Conservation (phyloP, 1,140 invertebrate species). For the Choristoneura fumiferana region DNA sequence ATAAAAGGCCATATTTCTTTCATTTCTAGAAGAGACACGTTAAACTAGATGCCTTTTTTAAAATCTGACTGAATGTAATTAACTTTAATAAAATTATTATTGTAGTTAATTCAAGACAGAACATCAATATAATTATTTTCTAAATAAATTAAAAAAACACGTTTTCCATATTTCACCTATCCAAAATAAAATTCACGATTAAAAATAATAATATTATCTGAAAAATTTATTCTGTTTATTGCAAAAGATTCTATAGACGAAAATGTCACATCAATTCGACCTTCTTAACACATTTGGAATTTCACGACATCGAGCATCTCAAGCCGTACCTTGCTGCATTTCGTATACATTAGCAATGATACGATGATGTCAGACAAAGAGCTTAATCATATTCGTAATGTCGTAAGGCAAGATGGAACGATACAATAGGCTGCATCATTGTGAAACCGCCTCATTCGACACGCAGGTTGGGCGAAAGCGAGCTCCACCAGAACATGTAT, state of each 20-base stretch:
- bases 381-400: slow-evolving; percentile 71
- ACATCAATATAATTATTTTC: too few species aligned
- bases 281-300: background rate
- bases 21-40: too few species aligned
- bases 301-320: background rate
- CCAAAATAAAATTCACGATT: too few species aligned
- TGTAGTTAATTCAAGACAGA: too few species aligned
- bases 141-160: too few species aligned
- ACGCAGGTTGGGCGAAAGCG: slow-evolving; percentile 71
- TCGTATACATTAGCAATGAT: slow-evolving; percentile 27
- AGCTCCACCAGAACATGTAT: slow-evolving; percentile 52
- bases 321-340: background rate
- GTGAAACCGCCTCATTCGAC: slow-evolving; percentile 63
- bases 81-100: too few species aligned
- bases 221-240: background rate
- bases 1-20: too few species aligned
- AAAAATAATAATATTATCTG: too few species aligned
- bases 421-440: slow-evolving; percentile 67
- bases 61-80: too few species aligned
- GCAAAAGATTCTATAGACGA: background rate
- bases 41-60: too few species aligned
- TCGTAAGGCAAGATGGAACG: slow-evolving; percentile 66
- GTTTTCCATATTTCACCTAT: too few species aligned
- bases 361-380: slow-evolving; percentile 58
- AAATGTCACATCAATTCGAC: slow-evolving; percentile 17